A percentile compares a stretch with the other conserved stretches of the same genome.
These are phyloP conservation scores for Nomada ruficornis DNA, from an alignment of 2,888 invertebrate species.

Conservation along the genomic window DNA sequence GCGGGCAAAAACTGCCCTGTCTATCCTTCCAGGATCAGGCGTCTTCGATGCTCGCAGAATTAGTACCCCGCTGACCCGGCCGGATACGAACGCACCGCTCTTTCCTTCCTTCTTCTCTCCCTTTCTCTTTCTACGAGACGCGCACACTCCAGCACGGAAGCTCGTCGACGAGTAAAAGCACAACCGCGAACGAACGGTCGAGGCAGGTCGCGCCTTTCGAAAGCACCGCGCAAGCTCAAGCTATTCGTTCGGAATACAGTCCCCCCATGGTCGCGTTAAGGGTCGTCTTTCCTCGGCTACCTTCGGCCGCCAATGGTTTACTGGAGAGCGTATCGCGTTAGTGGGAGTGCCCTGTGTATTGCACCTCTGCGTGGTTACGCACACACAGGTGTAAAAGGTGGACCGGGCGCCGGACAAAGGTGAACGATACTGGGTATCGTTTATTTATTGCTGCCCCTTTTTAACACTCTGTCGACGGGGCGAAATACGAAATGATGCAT, in stretches of 20 bases:
- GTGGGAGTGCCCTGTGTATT: neutral
- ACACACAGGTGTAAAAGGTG: neutral
- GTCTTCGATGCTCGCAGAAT: neutral
- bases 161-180: conserved; percentile 67
- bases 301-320: conserved; percentile 38
- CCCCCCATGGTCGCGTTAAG: conserved; percentile 20
- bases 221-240: conserved; percentile 76
- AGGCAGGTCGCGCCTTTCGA: conserved; percentile 71
- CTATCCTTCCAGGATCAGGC: neutral
- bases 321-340: neutral
- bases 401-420: neutral
- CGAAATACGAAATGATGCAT: too few relatives aligned
- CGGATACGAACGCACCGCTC: conserved; percentile 10
- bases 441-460: neutral
- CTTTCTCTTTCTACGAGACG: conserved; percentile 30
- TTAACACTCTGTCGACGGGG: too few relatives aligned
- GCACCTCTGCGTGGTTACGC: conserved; percentile 1
- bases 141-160: conserved; percentile 63
- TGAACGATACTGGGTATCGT: conserved; percentile 12
- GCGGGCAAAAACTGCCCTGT: conserved; percentile 4
- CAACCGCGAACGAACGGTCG: conserved; percentile 48
- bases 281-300: conserved; percentile 45
- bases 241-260: conserved; percentile 26
- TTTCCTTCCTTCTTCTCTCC: neutral
- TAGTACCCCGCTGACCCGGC: conserved; percentile 3